Conservation (phyloP, 2,113 vertebrate species). For the Ivindomyrus marchei region DNA sequence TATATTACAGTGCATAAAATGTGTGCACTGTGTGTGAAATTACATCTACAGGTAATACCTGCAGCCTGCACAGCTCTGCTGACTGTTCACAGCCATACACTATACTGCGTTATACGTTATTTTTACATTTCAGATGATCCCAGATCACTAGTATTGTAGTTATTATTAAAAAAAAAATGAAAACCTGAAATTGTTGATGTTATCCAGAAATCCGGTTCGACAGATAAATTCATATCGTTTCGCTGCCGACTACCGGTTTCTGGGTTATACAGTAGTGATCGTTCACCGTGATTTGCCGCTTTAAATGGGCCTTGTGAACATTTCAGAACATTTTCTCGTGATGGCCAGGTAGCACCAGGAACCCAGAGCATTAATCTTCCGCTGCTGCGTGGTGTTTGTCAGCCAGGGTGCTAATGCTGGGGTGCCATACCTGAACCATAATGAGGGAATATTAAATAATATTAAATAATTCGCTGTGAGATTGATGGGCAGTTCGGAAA, state of each 20-base stretch:
- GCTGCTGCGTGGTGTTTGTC: background rate
- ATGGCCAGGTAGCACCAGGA: background rate
- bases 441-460: conserved; percentile 11
- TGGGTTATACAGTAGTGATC: background rate
- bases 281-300: background rate
- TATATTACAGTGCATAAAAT: conserved; percentile 2
- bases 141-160: background rate
- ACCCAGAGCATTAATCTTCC: background rate
- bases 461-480: background rate
- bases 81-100: background rate
- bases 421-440: background rate
- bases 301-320: background rate
- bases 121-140: background rate
- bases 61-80: background rate
- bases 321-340: background rate
- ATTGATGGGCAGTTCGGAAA: background rate
- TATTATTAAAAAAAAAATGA: background rate
- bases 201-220: background rate
- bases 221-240: background rate
- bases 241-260: background rate
- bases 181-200: background rate
- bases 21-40: conserved; percentile 5
- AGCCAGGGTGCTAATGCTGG: background rate
- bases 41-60: background rate
- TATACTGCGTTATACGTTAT: background rate